phyloP scores from a whole-genome alignment of 2,888 invertebrate genomes.

The Parascotia fuliginaria region DNA sequence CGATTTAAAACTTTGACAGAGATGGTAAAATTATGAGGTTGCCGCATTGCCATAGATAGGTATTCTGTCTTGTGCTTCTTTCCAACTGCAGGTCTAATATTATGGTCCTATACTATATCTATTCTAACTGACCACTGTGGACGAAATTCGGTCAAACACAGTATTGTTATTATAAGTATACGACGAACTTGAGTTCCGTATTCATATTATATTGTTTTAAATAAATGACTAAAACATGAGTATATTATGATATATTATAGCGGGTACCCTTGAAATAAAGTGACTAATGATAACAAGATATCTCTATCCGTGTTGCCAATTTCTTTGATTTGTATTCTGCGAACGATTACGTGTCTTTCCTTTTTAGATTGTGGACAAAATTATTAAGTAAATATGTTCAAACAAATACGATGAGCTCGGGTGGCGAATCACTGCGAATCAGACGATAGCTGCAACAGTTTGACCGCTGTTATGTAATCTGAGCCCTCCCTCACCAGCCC shows the following conservation, averaged over 20 bases:
- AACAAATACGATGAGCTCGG: slow-evolving; percentile 59
- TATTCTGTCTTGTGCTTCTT: too few relatives aligned
- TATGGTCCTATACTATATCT: too few relatives aligned
- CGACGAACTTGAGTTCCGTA: too few relatives aligned
- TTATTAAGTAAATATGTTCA: slow-evolving; percentile 70
- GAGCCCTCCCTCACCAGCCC: slow-evolving; percentile 50
- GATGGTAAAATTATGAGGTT: too few relatives aligned
- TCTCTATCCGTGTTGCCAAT: slow-evolving; percentile 50
- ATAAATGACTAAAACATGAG: slow-evolving; percentile 2
- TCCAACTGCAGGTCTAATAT: too few relatives aligned
- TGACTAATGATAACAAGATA: slow-evolving; percentile 53
- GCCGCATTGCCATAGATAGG: too few relatives aligned
- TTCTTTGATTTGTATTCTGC: slow-evolving; percentile 52
- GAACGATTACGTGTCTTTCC: slow-evolving; percentile 55
- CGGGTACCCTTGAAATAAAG: slow-evolving; percentile 3
- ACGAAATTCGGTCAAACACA: too few relatives aligned
- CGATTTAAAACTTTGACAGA: too few relatives aligned
- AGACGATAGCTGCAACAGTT: slow-evolving; percentile 45
- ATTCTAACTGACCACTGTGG: too few relatives aligned
- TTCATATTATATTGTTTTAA: background rate
- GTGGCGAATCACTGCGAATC: slow-evolving; percentile 38
- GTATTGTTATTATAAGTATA: too few relatives aligned
- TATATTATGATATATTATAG: background rate
- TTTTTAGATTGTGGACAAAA: slow-evolving; percentile 61
- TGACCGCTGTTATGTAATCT: slow-evolving; percentile 70